Evolutionary conservation across 2,113 vertebrate genomes (phyloP).

Genomic region (Pterocles orientalis): DNA sequence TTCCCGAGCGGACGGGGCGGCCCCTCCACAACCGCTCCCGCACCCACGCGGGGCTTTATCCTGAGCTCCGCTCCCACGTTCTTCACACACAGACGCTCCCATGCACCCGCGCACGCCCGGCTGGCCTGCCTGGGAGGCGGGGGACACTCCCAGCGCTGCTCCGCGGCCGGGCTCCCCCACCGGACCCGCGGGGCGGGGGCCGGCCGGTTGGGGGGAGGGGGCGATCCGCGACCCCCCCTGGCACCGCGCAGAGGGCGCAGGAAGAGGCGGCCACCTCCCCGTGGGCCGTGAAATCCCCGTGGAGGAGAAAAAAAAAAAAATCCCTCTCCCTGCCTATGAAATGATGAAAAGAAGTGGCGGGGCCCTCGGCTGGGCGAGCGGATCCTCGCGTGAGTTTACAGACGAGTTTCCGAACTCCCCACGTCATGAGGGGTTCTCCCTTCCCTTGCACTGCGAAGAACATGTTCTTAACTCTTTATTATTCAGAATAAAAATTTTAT

Average conservation of each 20-base stretch:
- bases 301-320: not conserved
- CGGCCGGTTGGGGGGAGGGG: not conserved
- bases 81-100: not conserved
- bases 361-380: not conserved
- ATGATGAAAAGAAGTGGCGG: not conserved
- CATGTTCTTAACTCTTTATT: slow-evolving; percentile 71
- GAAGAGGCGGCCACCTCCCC: no score
- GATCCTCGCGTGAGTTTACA: slow-evolving; percentile 13
- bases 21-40: not conserved
- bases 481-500: slow-evolving; percentile 86
- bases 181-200: not conserved
- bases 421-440: slow-evolving; percentile 12
- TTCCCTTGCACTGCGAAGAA: slow-evolving; percentile 57
- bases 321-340: not conserved
- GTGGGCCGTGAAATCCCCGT: not conserved
- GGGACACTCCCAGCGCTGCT: not conserved
- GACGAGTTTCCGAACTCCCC: not conserved
- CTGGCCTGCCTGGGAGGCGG: not conserved
- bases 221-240: not conserved
- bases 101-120: not conserved
- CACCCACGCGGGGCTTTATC: not conserved
- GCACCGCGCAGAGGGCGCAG: not conserved
- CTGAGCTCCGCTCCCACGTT: not conserved
- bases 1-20: not conserved
- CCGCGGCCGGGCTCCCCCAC: not conserved